Conservation (phyloP, 2,797 vertebrate genomes). For the Catharus ustulatus region DNA sequence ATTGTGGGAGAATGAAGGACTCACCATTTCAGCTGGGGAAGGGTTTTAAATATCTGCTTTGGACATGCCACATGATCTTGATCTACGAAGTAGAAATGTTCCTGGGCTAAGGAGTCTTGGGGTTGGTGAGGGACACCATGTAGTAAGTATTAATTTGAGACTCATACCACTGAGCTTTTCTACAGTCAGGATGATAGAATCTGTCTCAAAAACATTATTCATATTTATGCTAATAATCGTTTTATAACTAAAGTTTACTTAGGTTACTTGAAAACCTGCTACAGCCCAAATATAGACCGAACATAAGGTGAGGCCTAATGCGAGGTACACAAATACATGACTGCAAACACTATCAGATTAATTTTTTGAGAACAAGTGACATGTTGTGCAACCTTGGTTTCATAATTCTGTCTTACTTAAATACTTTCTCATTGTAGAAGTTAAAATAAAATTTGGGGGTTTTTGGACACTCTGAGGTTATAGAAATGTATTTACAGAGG, state of each 20-base stretch:
- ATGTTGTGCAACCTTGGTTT: constrained; percentile 34
- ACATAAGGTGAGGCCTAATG: constrained; percentile 47
- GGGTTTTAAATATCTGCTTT: background rate
- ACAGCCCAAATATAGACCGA: constrained; percentile 28
- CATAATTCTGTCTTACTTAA: constrained; percentile 39
- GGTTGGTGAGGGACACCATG: background rate
- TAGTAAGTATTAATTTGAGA: background rate
- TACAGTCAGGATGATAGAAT: background rate
- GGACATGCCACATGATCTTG: background rate
- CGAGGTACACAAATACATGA: background rate
- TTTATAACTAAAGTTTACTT: constrained; percentile 48
- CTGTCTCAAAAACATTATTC: background rate
- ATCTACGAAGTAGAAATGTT: background rate
- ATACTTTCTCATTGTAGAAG: constrained; percentile 7
- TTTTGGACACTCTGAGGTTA: constrained; percentile 20
- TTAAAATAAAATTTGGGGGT: constrained; percentile 1
- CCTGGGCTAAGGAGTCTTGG: background rate
- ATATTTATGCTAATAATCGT: constrained; percentile 51
- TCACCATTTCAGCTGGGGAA: background rate
- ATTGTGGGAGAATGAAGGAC: background rate
- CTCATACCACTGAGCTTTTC: background rate
- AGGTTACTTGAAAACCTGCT: constrained; percentile 36
- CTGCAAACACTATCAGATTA: background rate
- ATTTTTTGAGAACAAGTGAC: constrained; percentile 42
- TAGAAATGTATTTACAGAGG: constrained; percentile 35